Base-by-base conservation (phyloP, 2,113 vertebrate species). In the Pygoscelis adeliae region DNA sequence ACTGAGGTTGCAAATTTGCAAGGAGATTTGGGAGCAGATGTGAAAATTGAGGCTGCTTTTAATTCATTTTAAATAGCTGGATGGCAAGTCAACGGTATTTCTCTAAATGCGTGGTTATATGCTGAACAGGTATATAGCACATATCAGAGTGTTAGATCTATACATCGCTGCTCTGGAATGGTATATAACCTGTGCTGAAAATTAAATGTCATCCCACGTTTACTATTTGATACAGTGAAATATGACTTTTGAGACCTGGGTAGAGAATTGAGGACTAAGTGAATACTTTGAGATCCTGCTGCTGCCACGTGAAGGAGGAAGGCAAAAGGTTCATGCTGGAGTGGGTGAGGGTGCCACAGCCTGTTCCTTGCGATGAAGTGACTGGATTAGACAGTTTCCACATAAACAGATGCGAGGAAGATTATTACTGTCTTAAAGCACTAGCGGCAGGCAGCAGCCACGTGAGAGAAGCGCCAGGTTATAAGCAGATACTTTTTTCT, bases 141-240 rank as follows among this genome's bases (percentile, higher is more conserved):
- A 40, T 44, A 89, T 63, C 53, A 58, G 85, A 88, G 91, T 56
- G 83, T 85, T 94, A 77, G 50, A 85, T 77, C 78, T 95, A 83
- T 62, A 92, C 92, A 79, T 65, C 1, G 1, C 86, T 92, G 27
- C 74, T 92, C 56, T 49, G 67, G 61, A 96, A 95, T 63, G 56
- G 82, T 90, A 87, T 93, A 93, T 95, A 97, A 93, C 80, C 81
- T 86, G 71, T 84, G 77, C 90, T 82, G 97, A 95, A 97, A 98
- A 97, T 98, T 96, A 97, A 95, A 96, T 95, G 95, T 97, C 97
- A 97, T 71, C 91, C 83, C 71, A 76, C 32, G 69, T 97, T 97
- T 96, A 87, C 95, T 88, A 79, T 95, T 74, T 94, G 94, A 92
- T 96, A 94, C 46, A 78, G 63, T 98, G 96, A 97, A 97, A 93